These are phyloP conservation scores for Ormyrus rosae DNA, from an alignment of 2,888 invertebrate genomes.

Conservation along the genomic window DNA sequence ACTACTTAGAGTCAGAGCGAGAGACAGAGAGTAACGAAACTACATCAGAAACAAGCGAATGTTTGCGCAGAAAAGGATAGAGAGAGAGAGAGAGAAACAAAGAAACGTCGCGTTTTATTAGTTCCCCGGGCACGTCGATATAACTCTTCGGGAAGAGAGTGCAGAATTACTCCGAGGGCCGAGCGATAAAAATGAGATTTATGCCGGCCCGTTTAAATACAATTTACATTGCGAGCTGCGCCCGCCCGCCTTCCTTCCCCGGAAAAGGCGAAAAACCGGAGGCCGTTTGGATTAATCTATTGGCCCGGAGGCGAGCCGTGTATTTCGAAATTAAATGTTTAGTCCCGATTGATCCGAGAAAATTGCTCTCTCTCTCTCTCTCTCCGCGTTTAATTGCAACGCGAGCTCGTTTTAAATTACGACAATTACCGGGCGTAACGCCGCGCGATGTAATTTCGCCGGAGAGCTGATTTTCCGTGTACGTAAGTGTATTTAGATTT, in stretches of 20 bases:
- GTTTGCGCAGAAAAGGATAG: neutral
- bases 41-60: slow-evolving; percentile 7
- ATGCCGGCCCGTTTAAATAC: slow-evolving; percentile 45
- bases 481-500: too few relatives aligned
- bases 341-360: slow-evolving; percentile 13
- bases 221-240: slow-evolving; percentile 36
- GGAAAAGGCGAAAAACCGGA: slow-evolving; percentile 22
- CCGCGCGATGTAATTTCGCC: too few relatives aligned
- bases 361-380: too few relatives aligned
- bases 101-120: slow-evolving; percentile 44
- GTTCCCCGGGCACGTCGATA: slow-evolving; percentile 36
- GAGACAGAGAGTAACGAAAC: slow-evolving; percentile 31
- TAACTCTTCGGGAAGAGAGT: slow-evolving; percentile 46
- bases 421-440: too few relatives aligned
- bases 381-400: too few relatives aligned
- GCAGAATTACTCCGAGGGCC: slow-evolving; percentile 36
- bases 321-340: slow-evolving; percentile 8
- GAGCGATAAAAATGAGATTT: slow-evolving; percentile 53
- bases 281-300: slow-evolving; percentile 22
- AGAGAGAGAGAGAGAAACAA: slow-evolving; percentile 29
- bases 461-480: too few relatives aligned
- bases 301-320: neutral
- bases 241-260: slow-evolving; percentile 13
- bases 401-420: too few relatives aligned
- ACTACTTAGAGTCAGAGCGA: slow-evolving; percentile 30